Conservation (phyloP, 2,888 invertebrate genomes). For the Automeris io region DNA sequence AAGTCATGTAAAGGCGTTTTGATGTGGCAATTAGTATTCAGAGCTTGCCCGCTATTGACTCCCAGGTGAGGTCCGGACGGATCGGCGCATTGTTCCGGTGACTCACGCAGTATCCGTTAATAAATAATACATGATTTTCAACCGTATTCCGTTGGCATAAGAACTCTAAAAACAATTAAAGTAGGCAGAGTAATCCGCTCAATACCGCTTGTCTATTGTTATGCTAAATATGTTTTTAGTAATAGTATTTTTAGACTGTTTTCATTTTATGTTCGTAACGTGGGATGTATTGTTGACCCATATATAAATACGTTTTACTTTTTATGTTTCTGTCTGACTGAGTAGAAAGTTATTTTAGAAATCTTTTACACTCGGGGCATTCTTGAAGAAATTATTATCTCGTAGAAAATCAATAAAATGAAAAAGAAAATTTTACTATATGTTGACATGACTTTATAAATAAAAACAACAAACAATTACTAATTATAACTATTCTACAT, state of each 20-base stretch:
- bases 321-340: not conserved
- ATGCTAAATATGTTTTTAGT: constrained; percentile 41
- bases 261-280: constrained; percentile 38
- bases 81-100: constrained; percentile 62
- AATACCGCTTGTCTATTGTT: constrained; percentile 42
- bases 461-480: no score
- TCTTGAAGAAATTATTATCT: no score
- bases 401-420: no score
- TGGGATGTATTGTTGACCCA: constrained; percentile 40
- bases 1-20: no score
- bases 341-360: not conserved
- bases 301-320: constrained; percentile 27
- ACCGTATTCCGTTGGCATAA: constrained; percentile 16
- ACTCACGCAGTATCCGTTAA: constrained; percentile 48
- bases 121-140: constrained; percentile 14
- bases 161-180: constrained; percentile 10
- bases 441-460: no score
- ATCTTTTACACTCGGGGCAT: no score
- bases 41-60: constrained; percentile 30
- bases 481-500: no score
- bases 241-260: constrained; percentile 39
- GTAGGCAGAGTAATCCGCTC: constrained; percentile 16
- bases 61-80: constrained; percentile 54
- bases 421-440: no score
- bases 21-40: constrained; percentile 55